phyloP scores from a whole-genome alignment of 2,113 vertebrate species.

The Hippocampus abdominalis region DNA sequence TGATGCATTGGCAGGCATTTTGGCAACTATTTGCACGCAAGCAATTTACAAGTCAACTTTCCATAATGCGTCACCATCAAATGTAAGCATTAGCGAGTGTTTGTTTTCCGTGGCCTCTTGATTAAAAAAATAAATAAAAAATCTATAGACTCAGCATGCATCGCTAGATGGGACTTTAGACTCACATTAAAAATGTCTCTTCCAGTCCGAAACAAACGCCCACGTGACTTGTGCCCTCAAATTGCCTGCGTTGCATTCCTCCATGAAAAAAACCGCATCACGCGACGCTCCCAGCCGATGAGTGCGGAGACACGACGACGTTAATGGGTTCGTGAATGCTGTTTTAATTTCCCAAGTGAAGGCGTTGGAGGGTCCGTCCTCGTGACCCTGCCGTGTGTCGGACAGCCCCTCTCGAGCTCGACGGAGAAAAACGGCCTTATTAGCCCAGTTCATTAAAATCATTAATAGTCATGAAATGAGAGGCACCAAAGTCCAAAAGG shows the following conservation, averaged over 20 bases:
- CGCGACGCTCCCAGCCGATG: conserved; percentile 29
- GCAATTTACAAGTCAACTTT: not conserved
- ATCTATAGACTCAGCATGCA: not conserved
- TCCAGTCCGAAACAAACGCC: not conserved
- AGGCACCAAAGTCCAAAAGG: conserved; percentile 97
- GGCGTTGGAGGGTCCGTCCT: conserved; percentile 41
- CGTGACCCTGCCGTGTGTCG: conserved; percentile 70
- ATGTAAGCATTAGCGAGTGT: not conserved
- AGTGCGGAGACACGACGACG: conserved; percentile 33
- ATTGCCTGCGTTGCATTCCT: not conserved
- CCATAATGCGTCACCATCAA: not conserved
- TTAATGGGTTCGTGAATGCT: conserved; percentile 61
- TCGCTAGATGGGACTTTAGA: not conserved
- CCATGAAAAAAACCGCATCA: conserved; percentile 30
- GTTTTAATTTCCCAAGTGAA: conserved; percentile 67
- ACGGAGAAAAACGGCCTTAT: conserved; percentile 94
- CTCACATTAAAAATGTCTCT: not conserved
- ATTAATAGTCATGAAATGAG: conserved; percentile 99
- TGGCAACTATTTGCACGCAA: not conserved
- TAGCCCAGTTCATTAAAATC: conserved; percentile 99
- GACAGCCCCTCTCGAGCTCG: conserved; percentile 87
- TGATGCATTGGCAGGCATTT: not conserved
- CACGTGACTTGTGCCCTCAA: not conserved
- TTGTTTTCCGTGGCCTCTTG: not conserved
- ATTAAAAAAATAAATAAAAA: too few species aligned